A percentile compares a stretch with the other conserved stretches of the same genome.
Conservation (phyloP, 1,140 invertebrate genomes). For the Neodiprion lecontei region DNA sequence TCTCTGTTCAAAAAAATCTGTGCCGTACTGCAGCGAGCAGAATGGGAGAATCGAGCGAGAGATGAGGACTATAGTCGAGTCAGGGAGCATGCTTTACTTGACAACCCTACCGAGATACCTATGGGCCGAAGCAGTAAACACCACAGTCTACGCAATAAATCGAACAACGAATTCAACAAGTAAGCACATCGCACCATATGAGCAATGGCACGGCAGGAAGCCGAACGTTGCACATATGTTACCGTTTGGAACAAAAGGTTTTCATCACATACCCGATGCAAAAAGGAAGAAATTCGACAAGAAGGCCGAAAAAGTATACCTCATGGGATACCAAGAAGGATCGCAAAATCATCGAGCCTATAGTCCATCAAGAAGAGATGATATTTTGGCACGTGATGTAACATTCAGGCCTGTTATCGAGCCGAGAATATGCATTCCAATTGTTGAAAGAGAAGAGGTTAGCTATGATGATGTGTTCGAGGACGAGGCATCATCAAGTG, state of each 20-base stretch:
- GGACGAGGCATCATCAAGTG: too few relatives aligned
- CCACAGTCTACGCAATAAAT: slow-evolving; percentile 34
- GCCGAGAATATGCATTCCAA: too few relatives aligned
- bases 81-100: slow-evolving; percentile 49
- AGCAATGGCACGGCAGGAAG: slow-evolving; percentile 23
- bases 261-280: slow-evolving; percentile 10
- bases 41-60: slow-evolving; percentile 39
- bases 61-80: slow-evolving; percentile 46
- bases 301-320: slow-evolving; percentile 24
- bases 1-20: slow-evolving; percentile 21
- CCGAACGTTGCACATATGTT: slow-evolving; percentile 26
- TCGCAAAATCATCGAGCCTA: slow-evolving; percentile 32
- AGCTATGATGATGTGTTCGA: too few relatives aligned
- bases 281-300: slow-evolving; percentile 29
- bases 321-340: slow-evolving; percentile 31
- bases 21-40: slow-evolving; percentile 51
- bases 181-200: slow-evolving; percentile 9
- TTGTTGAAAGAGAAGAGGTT: too few relatives aligned
- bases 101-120: slow-evolving; percentile 44
- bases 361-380: slow-evolving; percentile 13
- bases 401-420: slow-evolving; percentile 13
- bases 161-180: slow-evolving; percentile 12
- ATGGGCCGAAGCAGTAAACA: slow-evolving; percentile 59
- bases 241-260: slow-evolving; percentile 25
- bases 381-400: slow-evolving; percentile 26